phyloP scores from a whole-genome alignment of 2,888 invertebrate species.

The Caenorhabditis angaria region DNA sequence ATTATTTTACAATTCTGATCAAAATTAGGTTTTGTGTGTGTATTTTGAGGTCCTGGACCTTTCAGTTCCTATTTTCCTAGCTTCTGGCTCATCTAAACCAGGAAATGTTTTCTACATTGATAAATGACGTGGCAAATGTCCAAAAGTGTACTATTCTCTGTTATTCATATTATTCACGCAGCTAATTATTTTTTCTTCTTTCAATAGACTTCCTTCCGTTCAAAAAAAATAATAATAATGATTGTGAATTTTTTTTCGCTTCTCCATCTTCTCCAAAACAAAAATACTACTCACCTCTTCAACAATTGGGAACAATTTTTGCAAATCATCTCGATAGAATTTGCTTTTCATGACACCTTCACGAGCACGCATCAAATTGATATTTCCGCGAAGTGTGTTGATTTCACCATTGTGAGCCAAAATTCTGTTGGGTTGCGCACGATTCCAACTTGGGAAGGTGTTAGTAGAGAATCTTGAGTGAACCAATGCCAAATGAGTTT shows the following conservation, averaged over 20 bases:
- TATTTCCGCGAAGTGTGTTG: slow-evolving; percentile 96
- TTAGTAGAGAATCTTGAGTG: slow-evolving; percentile 99
- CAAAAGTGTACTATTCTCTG: not conserved
- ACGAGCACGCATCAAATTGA: slow-evolving; percentile 98
- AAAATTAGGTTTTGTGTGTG: not conserved
- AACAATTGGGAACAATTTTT: slow-evolving; percentile 88
- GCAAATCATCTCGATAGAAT: slow-evolving; percentile 84
- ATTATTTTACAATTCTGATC: not conserved
- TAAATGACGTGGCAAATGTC: too few relatives aligned
- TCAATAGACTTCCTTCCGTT: not conserved
- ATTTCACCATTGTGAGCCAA: slow-evolving; percentile 99
- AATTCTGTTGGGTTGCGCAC: slow-evolving; percentile 93
- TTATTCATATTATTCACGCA: not conserved
- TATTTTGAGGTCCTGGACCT: too few relatives aligned
- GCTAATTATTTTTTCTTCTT: not conserved
- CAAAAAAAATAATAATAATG: not conserved
- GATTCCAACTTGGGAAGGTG: slow-evolving; percentile 98
- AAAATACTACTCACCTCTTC: slow-evolving; percentile 75
- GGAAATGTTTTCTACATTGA: too few relatives aligned
- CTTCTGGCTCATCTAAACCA: too few relatives aligned
- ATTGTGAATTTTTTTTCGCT: not conserved
- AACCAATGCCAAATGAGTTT: slow-evolving; percentile 92
- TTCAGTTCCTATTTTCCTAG: too few relatives aligned
- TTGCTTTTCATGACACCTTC: slow-evolving; percentile 67
- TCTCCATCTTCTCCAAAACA: not conserved